These are phyloP conservation scores for Clostera curtula DNA, from an alignment of 2,888 invertebrate species.

Conservation along the genomic window DNA sequence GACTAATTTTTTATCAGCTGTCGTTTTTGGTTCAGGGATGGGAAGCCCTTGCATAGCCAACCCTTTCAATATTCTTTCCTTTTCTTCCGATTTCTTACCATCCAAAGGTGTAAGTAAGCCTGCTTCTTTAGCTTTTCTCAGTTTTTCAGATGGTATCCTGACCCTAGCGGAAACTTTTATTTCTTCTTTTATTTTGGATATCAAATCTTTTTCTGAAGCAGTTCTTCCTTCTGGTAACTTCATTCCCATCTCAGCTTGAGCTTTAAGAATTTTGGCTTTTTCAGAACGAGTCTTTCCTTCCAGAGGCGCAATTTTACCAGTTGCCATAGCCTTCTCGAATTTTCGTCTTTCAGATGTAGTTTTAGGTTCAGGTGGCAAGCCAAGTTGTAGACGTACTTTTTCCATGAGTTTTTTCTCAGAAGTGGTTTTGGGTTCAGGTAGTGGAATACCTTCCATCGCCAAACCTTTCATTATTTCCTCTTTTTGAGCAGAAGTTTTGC, in stretches of 20 bases:
- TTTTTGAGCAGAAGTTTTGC: slow-evolving; percentile 12
- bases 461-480: slow-evolving; percentile 11
- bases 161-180: slow-evolving; percentile 2
- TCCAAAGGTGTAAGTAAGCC: slow-evolving; percentile 11
- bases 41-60: slow-evolving; percentile 17
- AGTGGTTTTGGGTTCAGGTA: slow-evolving; percentile 13
- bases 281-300: slow-evolving; percentile 12
- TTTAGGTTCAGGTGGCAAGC: no score
- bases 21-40: slow-evolving; percentile 18
- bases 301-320: slow-evolving; percentile 15
- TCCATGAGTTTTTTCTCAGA: slow-evolving; percentile 18
- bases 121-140: slow-evolving; percentile 11
- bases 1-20: slow-evolving; percentile 21
- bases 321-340: slow-evolving; percentile 8
- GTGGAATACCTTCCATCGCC: slow-evolving; percentile 8
- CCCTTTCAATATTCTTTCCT: not conserved
- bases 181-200: slow-evolving; percentile 13
- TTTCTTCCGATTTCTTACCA: slow-evolving; percentile 8
- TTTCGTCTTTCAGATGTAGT: slow-evolving; percentile 8
- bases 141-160: slow-evolving; percentile 8
- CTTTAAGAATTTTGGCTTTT: slow-evolving; percentile 15
- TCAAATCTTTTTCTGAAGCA: slow-evolving; percentile 14
- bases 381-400: slow-evolving; percentile 18
- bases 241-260: slow-evolving; percentile 9
- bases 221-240: slow-evolving; percentile 17